Evolutionary conservation across 2,797 vertebrate species (phyloP).

Genomic region (Yasuhikotakia modesta): DNA sequence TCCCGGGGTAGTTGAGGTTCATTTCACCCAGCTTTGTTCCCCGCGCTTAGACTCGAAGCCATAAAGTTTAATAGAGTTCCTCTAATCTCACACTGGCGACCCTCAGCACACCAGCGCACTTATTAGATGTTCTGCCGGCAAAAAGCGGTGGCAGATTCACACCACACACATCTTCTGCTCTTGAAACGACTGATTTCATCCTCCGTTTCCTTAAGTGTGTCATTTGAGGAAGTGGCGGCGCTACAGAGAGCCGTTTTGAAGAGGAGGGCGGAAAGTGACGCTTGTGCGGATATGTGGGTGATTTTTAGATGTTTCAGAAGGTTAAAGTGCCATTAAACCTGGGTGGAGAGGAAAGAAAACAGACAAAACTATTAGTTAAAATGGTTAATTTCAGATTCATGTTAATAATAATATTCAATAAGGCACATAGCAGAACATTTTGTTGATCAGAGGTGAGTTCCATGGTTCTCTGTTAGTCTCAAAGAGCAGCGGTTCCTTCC

Average conservation of each 20-base stretch:
- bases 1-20: conserved; percentile 57
- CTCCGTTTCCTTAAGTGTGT: conserved; percentile 46
- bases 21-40: conserved; percentile 58
- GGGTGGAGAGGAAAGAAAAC: background rate
- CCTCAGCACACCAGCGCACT: conserved; percentile 44
- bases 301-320: conserved; percentile 4
- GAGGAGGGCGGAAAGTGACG: background rate
- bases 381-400: background rate
- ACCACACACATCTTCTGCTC: conserved; percentile 46
- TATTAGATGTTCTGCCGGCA: conserved; percentile 45
- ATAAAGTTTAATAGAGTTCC: conserved; percentile 63
- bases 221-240: conserved; percentile 17
- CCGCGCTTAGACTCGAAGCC: conserved; percentile 48
- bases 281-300: background rate
- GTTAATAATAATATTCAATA: background rate
- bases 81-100: conserved; percentile 57
- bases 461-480: background rate
- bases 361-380: background rate
- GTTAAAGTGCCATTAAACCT: conserved; percentile 4
- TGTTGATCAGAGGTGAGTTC: background rate
- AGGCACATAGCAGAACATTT: background rate
- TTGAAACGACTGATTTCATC: conserved; percentile 50
- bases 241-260: background rate
- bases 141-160: conserved; percentile 43
- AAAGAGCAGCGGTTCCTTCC: background rate